phyloP scores from a whole-genome alignment of 2,113 vertebrate species.

The Bothrops jararaca region DNA sequence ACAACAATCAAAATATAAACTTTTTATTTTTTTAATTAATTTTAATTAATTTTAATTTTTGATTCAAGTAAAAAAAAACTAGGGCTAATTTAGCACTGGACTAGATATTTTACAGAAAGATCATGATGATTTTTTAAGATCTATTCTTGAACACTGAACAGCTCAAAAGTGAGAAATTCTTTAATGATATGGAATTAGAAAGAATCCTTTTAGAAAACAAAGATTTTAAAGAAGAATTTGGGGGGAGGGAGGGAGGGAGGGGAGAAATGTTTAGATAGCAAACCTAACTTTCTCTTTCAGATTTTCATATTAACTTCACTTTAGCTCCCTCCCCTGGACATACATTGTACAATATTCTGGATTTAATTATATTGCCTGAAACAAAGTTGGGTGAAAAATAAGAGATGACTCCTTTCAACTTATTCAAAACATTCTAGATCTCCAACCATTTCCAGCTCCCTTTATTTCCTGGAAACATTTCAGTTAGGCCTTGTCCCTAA shows the following conservation, averaged over 20 bases:
- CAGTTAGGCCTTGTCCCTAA: neutral
- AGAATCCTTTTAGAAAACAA: conserved; percentile 1
- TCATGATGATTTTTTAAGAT: neutral
- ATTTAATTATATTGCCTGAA: neutral
- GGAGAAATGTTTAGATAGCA: neutral
- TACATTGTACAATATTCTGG: neutral
- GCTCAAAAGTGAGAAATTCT: neutral
- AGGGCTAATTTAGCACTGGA: conserved; percentile 8
- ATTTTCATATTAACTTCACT: neutral
- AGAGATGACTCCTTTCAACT: neutral
- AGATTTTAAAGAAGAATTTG: neutral
- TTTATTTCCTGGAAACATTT: neutral
- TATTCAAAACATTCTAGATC: neutral
- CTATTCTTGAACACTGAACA: neutral
- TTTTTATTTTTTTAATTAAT: neutral
- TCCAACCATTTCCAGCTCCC: neutral
- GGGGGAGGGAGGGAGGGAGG: neutral
- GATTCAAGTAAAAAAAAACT: neutral
- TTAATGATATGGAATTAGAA: neutral
- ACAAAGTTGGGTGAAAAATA: neutral
- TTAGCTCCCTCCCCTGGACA: conserved; percentile 7
- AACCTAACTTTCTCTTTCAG: neutral
- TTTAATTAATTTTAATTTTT: neutral
- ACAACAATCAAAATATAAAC: neutral
- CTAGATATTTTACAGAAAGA: neutral